A percentile compares a stretch with the other conserved stretches of the same genome.
phyloP scores from a whole-genome alignment of 2,888 invertebrate genomes.

The Chesias legatella region DNA sequence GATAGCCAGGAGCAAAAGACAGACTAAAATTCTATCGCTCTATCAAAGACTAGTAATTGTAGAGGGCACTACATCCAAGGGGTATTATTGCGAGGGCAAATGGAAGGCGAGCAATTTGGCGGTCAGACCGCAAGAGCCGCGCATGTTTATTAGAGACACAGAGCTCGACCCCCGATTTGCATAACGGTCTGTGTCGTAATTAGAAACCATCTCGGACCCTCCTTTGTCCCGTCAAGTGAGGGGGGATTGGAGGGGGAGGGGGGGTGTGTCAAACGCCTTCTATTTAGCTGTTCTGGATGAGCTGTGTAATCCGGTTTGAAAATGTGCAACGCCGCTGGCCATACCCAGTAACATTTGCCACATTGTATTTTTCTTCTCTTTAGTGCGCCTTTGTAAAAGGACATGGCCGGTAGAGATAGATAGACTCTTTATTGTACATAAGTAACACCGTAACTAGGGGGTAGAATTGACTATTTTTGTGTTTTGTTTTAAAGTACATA shows the following conservation, averaged over 20 bases:
- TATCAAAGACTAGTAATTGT: conserved; percentile 64
- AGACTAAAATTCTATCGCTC: conserved; percentile 37
- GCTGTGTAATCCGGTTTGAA: conserved; percentile 54
- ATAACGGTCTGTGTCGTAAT: conserved; percentile 78
- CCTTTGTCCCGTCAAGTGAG: conserved; percentile 71
- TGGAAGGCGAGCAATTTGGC: conserved; percentile 69
- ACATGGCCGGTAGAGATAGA: too few relatives aligned
- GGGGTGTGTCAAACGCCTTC: conserved; percentile 64
- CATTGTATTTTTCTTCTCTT: too few relatives aligned
- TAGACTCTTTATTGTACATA: too few relatives aligned
- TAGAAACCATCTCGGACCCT: conserved; percentile 77
- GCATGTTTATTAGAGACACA: conserved; percentile 78
- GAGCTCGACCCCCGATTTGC: conserved; percentile 71
- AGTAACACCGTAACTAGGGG: too few relatives aligned
- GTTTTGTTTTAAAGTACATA: too few relatives aligned
- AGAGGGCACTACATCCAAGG: conserved; percentile 52
- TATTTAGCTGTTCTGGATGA: conserved; percentile 61
- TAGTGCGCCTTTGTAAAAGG: too few relatives aligned
- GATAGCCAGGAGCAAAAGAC: conserved; percentile 28
- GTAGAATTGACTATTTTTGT: too few relatives aligned
- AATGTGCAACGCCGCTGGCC: conserved; percentile 42
- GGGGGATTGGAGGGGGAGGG: conserved; percentile 54
- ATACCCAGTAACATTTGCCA: not conserved
- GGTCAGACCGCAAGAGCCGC: conserved; percentile 70
- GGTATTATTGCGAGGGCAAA: conserved; percentile 62